Percentiles rank a stretch among this genome's conserved stretches.
Evolutionary conservation across 2,888 invertebrate species (phyloP).

Genomic region (Ypsolopha scabrella): DNA sequence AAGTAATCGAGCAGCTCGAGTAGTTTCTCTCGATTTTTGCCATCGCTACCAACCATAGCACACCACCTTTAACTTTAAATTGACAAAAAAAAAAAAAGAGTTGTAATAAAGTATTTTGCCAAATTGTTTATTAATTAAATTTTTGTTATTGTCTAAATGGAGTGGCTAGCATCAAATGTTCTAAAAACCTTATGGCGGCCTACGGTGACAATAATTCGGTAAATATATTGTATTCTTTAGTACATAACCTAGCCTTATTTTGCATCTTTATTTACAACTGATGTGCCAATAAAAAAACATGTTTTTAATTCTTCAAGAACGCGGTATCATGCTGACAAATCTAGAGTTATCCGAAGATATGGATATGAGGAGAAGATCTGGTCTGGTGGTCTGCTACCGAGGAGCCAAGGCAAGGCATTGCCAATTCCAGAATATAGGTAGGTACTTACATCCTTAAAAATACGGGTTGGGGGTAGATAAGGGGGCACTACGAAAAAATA

Average conservation of each 20-base stretch:
- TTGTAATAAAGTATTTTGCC: no score
- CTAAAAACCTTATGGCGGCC: conserved; percentile 49
- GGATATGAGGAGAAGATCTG: conserved; percentile 79
- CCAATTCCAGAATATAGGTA: conserved; percentile 77
- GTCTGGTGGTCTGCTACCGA: conserved; percentile 78
- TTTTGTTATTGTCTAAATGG: conserved; percentile 23
- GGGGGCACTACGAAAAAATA: no score
- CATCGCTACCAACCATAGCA: no score
- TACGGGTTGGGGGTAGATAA: no score
- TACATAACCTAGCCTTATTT: background rate
- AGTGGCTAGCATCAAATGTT: conserved; percentile 39
- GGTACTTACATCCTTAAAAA: background rate
- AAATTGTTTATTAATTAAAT: background rate
- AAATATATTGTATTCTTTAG: conserved; percentile 18
- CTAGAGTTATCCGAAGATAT: conserved; percentile 74
- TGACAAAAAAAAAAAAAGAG: no score
- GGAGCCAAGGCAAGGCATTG: conserved; percentile 62
- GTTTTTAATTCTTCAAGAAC: conserved; percentile 25
- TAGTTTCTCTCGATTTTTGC: no score
- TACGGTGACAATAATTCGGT: conserved; percentile 47
- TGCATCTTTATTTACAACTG: no score
- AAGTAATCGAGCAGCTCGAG: no score
- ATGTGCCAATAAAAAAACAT: no score
- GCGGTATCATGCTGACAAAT: conserved; percentile 74
- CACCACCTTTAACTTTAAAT: no score